Percentiles rank a stretch among this genome's conserved stretches.
These are phyloP conservation scores for Eleginops maclovinus DNA, from an alignment of 2,113 vertebrate genomes.

Conservation along the genomic window DNA sequence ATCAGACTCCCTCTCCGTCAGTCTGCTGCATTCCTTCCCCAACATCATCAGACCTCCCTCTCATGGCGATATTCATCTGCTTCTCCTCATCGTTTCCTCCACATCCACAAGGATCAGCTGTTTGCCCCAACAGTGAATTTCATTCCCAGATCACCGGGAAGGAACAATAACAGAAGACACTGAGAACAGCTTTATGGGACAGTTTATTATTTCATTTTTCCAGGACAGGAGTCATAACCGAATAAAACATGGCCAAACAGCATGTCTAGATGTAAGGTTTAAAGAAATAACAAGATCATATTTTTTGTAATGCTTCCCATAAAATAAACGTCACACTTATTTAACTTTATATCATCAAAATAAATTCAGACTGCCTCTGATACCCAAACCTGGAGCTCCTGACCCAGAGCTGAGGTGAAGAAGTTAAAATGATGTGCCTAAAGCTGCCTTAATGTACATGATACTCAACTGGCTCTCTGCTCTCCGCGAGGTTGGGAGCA, in stretches of 20 bases:
- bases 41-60: constrained; percentile 11
- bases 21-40: constrained; percentile 16
- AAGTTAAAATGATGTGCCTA: no score
- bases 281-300: neutral
- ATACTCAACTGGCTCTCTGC: no score
- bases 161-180: neutral
- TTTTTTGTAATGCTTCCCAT: neutral
- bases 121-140: neutral
- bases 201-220: no score
- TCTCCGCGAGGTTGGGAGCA: no score
- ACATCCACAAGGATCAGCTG: constrained; percentile 3
- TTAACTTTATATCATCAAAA: no score
- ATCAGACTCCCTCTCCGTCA: constrained; percentile 32
- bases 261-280: neutral
- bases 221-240: no score
- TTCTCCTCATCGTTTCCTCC: neutral
- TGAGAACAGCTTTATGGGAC: neutral
- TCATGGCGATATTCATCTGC: neutral
- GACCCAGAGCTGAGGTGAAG: no score
- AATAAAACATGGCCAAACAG: neutral
- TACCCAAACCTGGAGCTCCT: no score
- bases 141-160: constrained; percentile 6
- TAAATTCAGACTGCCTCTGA: no score
- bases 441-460: no score
- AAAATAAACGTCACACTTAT: neutral